A percentile compares a stretch with the other conserved stretches of the same genome.
Conservation (phyloP, 2,797 vertebrate species). For the Gallirallus australis region DNA sequence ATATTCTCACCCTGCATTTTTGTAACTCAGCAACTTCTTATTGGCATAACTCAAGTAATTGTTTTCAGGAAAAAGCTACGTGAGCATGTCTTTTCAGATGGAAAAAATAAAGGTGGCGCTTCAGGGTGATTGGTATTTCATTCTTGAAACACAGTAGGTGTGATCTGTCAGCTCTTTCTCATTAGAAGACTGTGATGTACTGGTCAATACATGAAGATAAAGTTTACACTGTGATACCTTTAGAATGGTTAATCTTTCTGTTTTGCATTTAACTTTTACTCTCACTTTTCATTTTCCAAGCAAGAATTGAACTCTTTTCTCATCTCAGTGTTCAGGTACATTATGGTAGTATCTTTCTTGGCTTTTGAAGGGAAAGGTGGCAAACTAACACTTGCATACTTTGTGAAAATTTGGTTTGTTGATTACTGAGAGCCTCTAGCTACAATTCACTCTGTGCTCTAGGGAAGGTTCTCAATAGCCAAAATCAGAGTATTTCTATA, state of each 20-base stretch:
- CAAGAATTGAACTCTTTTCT: neutral
- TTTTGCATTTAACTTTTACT: neutral
- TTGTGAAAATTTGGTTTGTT: neutral
- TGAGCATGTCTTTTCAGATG: neutral
- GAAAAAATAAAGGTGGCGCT: neutral
- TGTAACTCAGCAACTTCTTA: neutral
- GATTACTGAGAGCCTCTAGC: neutral
- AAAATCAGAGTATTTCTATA: neutral
- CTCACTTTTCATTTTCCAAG: neutral
- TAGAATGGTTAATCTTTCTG: neutral
- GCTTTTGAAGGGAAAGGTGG: neutral
- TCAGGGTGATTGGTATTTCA: neutral
- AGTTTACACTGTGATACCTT: neutral
- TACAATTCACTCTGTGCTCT: neutral
- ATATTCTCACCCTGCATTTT: neutral
- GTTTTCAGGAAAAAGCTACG: neutral
- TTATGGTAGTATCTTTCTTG: neutral
- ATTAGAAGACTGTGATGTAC: neutral
- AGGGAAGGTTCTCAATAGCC: neutral
- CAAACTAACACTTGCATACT: neutral
- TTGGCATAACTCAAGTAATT: neutral
- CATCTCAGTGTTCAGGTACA: neutral
- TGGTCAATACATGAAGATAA: neutral
- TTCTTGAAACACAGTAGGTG: neutral
- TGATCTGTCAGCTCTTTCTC: neutral